Evolutionary conservation across 2,797 vertebrate species (phyloP), one percentile per base, ranked within the genome.

Genomic region (Hippoglossus hippoglossus): DNA sequence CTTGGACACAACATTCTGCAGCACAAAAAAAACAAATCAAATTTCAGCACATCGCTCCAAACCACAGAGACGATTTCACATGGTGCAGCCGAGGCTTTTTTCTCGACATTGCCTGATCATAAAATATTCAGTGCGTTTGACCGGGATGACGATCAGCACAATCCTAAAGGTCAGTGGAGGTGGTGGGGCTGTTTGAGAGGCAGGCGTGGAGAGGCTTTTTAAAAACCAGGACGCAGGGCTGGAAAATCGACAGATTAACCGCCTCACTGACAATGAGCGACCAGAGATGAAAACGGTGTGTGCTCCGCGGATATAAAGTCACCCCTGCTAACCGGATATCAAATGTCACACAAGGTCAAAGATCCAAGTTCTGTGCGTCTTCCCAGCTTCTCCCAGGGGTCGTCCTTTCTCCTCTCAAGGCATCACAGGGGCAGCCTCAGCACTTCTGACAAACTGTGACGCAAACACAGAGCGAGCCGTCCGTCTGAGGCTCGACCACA

Each of bases 1-100:
- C 91, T 95, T 98, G 1, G 98, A 96, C 81, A 99, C 97, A 4
- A 97, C 96, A 51, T 96, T 98, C 98, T 99, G 81, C 67, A 63
- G 59, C n/a, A 79, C 5, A 46, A 19, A 41, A 41, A 41, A 46
- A 67, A 70, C 10, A 63, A 16, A 58, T 8, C 0, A 22, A 15
- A 21, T 57, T 75, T 28, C 26, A 63, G 26, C 0, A 19, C 39
- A 36, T 12, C 7, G 36, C 21, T 63, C 5, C 36, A 4, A 3
- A 51, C 69, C 80, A 57, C 56, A 57, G 15, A 26, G n/a, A 52
- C 10, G 12, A 21, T 53, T 67, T 50, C 39, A 18, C 18, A 55
- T 4, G 16, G 15, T 0, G 0, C 58, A 25, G 44, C 16, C 58
- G 1, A 59, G 18, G 15, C 31, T 39, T 47, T 22, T 52, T 41